A percentile compares a stretch with the other conserved stretches of the same genome.
These are phyloP conservation scores for Delia radicum DNA, from an alignment of 1,140 invertebrate genomes.

Conservation along the genomic window DNA sequence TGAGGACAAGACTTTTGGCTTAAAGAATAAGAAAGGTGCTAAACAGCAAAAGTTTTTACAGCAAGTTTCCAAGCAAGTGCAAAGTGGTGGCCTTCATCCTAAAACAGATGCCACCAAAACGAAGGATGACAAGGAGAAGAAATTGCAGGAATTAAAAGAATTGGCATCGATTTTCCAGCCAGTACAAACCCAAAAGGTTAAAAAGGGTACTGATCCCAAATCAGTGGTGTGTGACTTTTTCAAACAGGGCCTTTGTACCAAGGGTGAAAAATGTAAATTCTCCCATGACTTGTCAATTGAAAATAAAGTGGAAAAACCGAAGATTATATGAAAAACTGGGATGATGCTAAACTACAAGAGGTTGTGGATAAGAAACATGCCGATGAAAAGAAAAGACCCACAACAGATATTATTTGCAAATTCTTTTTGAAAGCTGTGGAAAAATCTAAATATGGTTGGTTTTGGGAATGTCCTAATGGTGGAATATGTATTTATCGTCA, in stretches of 20 bases:
- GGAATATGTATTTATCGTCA: conserved; percentile 93
- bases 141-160: conserved; percentile 87
- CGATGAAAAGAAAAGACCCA: conserved; percentile 70
- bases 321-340: conserved; percentile 94
- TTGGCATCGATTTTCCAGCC: conserved; percentile 77
- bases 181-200: conserved; percentile 86
- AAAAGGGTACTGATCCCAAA: conserved; percentile 97
- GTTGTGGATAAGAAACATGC: conserved; percentile 96
- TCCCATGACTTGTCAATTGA: conserved; percentile 95
- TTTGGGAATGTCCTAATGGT: conserved; percentile 97
- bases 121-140: conserved; percentile 83
- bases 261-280: conserved; percentile 98
- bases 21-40: conserved; percentile 99
- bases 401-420: conserved; percentile 96
- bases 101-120: conserved; percentile 69
- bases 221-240: conserved; percentile 98
- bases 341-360: conserved; percentile 91
- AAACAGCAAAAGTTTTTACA: conserved; percentile 99
- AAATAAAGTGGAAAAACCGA: conserved; percentile 85
- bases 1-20: conserved; percentile 99
- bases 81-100: conserved; percentile 80
- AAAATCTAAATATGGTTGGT: conserved; percentile 98
- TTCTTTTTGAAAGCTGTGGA: conserved; percentile 97
- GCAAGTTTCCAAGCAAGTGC: conserved; percentile 96
- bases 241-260: conserved; percentile 94